Percentiles rank a stretch among this genome's conserved stretches.
Conservation (phyloP, 2,113 vertebrate species). For the Indicator indicator region DNA sequence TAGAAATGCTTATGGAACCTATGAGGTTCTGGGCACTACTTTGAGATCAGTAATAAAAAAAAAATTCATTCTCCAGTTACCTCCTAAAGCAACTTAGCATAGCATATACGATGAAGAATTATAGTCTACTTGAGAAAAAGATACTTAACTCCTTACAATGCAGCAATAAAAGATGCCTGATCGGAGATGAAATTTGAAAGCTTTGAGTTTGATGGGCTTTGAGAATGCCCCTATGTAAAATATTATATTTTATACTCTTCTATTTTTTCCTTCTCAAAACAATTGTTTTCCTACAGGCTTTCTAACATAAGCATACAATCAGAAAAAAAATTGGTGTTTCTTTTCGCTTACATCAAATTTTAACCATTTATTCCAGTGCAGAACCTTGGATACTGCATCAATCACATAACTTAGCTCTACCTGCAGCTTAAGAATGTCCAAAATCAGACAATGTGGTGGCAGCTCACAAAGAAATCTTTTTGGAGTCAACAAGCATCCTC, state of each 20-base stretch:
- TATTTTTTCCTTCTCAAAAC: neutral
- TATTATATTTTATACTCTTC: neutral
- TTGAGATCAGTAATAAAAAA: slow-evolving; percentile 26
- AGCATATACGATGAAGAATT: slow-evolving; percentile 38
- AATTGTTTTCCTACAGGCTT: neutral
- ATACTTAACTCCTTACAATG: slow-evolving; percentile 43
- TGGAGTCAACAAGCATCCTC: neutral
- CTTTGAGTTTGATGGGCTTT: slow-evolving; percentile 26
- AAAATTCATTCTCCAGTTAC: slow-evolving; percentile 38
- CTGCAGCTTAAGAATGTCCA: neutral
- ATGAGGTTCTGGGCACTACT: slow-evolving; percentile 44
- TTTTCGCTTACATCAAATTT: neutral
- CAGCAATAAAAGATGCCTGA: slow-evolving; percentile 55
- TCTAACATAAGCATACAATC: neutral
- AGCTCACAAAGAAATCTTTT: neutral
- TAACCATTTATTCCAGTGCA: neutral
- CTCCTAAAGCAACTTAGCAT: slow-evolving; percentile 44
- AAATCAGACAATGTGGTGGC: neutral
- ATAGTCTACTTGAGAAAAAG: slow-evolving; percentile 34
- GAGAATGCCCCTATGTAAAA: neutral
- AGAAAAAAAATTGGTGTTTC: neutral
- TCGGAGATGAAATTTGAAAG: slow-evolving; percentile 15
- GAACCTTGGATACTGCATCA: neutral
- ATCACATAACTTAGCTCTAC: neutral
- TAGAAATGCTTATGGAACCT: slow-evolving; percentile 39